Percentiles rank a stretch among this genome's conserved stretches.
Evolutionary conservation across 2,888 invertebrate genomes (phyloP).

Genomic region (Acanthoscelides obtectus): DNA sequence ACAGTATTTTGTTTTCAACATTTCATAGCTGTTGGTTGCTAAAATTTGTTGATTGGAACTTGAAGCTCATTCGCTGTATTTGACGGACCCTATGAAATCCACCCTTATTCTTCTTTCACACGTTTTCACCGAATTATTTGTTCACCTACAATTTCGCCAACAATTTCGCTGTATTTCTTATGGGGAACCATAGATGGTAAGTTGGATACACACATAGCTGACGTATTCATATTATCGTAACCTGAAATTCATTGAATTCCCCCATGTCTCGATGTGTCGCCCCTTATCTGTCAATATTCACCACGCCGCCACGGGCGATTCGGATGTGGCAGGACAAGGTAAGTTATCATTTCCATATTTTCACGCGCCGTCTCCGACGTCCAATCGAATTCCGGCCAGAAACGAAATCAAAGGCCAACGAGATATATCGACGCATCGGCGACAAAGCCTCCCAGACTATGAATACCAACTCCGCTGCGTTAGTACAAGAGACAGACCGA

Average conservation of each 20-base stretch:
- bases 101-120: too few species aligned
- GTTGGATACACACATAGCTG: too few species aligned
- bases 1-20: too few species aligned
- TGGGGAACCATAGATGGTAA: too few species aligned
- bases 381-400: background rate
- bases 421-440: background rate
- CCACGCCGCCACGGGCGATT: background rate
- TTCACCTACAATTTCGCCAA: too few species aligned
- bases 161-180: too few species aligned
- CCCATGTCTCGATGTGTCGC: background rate
- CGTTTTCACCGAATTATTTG: too few species aligned
- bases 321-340: background rate
- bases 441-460: background rate
- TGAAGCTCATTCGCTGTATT: too few species aligned
- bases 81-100: too few species aligned
- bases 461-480: background rate
- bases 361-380: background rate
- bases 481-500: background rate
- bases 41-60: too few species aligned
- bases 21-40: too few species aligned
- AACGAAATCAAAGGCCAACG: background rate
- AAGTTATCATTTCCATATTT: background rate
- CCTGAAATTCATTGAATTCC: background rate
- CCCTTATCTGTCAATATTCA: background rate
- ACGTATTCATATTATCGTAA: too few species aligned